phyloP scores from a whole-genome alignment of 2,888 invertebrate species.

The Alsophila aescularia region DNA sequence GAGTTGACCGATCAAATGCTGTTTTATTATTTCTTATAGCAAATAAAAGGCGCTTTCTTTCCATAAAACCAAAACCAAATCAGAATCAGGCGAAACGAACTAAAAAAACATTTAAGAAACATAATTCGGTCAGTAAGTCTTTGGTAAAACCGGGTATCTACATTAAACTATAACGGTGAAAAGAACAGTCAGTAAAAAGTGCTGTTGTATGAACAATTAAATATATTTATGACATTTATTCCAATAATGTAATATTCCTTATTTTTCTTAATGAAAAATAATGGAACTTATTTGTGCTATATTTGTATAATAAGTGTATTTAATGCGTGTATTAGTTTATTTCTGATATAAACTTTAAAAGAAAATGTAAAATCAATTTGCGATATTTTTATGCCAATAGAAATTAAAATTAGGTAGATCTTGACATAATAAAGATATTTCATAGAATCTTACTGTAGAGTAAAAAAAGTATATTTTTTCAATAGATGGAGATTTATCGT shows the following conservation, averaged over 20 bases:
- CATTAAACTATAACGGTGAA: neutral
- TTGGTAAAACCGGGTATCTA: conserved; percentile 1
- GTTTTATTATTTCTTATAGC: too few relatives aligned
- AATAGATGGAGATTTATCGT: conserved; percentile 21
- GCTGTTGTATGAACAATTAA: neutral
- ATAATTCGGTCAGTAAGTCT: neutral
- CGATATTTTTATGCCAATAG: conserved; percentile 12
- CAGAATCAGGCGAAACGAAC: neutral
- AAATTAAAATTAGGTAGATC: conserved; percentile 4
- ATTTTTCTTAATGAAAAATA: conserved; percentile 21
- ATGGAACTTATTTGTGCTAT: conserved; percentile 7
- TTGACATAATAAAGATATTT: conserved; percentile 34
- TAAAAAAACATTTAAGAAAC: neutral
- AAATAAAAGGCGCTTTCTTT: too few relatives aligned
- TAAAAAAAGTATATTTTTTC: conserved; percentile 40
- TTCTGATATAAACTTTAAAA: neutral
- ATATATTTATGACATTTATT: conserved; percentile 2
- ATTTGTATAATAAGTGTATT: neutral
- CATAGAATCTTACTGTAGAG: conserved; percentile 39
- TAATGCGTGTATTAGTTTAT: conserved; percentile 4
- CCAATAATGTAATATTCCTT: conserved; percentile 5
- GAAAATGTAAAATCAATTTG: neutral
- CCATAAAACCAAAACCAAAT: too few relatives aligned
- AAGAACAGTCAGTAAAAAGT: neutral
- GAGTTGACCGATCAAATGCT: too few relatives aligned